These are phyloP conservation scores for Sitodiplosis mosellana DNA, from an alignment of 1,140 invertebrate genomes.

Conservation along the genomic window DNA sequence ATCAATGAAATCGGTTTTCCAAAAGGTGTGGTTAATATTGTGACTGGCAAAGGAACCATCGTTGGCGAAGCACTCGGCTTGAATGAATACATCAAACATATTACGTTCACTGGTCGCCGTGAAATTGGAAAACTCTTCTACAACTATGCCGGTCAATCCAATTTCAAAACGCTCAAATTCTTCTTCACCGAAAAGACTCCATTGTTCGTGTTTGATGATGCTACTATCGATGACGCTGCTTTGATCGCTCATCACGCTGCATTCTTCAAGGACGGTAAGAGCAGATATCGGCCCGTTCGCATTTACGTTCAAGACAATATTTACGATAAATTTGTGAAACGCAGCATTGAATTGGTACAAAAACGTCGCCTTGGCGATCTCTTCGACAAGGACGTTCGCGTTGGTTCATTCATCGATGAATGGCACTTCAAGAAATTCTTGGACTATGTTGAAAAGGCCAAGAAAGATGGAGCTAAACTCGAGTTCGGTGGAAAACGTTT, in stretches of 20 bases:
- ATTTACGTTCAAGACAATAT: slow-evolving; percentile 71
- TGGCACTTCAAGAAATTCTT: slow-evolving; percentile 49
- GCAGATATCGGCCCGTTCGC: slow-evolving; percentile 45
- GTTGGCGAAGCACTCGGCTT: slow-evolving; percentile 43
- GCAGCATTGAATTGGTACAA: slow-evolving; percentile 43
- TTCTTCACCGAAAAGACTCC: slow-evolving; percentile 64
- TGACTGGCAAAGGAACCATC: slow-evolving; percentile 40
- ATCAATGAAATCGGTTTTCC: slow-evolving; percentile 51
- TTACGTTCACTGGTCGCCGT: slow-evolving; percentile 55
- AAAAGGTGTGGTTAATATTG: slow-evolving; percentile 43
- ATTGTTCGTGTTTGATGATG: slow-evolving; percentile 50
- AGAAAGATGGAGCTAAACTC: slow-evolving; percentile 52
- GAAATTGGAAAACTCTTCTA: slow-evolving; percentile 46
- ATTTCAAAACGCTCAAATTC: slow-evolving; percentile 51
- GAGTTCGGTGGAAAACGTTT: slow-evolving; percentile 42
- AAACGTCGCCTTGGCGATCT: slow-evolving; percentile 61
- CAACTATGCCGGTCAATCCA: slow-evolving; percentile 39
- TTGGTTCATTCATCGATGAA: slow-evolving; percentile 62
- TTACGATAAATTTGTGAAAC: slow-evolving; percentile 68
- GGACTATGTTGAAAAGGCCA: slow-evolving; percentile 44
- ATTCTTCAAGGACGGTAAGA: not conserved
- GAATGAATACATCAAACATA: slow-evolving; percentile 46
- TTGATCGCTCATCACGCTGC: not conserved
- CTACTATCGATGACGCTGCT: slow-evolving; percentile 15
- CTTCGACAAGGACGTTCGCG: slow-evolving; percentile 42